Base-by-base conservation (phyloP, 2,888 invertebrate genomes). In the Oegoconia quadripuncta region DNA sequence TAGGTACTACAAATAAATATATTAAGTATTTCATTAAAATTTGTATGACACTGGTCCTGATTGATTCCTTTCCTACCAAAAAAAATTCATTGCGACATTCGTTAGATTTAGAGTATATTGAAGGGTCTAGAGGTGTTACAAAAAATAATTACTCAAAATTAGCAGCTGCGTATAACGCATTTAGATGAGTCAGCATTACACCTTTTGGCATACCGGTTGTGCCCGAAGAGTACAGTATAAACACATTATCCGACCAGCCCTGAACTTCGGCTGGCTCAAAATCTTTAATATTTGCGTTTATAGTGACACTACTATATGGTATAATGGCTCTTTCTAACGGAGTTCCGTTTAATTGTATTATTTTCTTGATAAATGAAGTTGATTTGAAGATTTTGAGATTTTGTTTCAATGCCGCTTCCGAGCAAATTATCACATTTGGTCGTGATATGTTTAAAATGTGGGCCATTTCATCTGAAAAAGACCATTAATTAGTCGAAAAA, bases 191-290 rank as follows among this genome's bases (percentile, higher is more conserved):
- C 16, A 94, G 69, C 89, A 91, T 89, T 0, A 94, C 94, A 13
- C 94, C 94, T 74, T 94, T 94, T 0, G 94, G 94, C 31, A 93
- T 76, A 1, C 95, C 95, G 0, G 94, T 95, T 0, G 95, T 95
- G 0, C 95, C 89, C 37, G 90, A 90, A 1, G 90, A 90, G 59
- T 90, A 90, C 4, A 90, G 81, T 28, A 90, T 71, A 42, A 88
- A 71, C 11, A 48, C 42, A 4, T 42, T 39, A 29, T 61, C 63
- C 0, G 37, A 33, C 15, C 48, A 48, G 0, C 63, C 62, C 18
- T 58, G 16, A 1, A 61, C 57, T 14, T 51, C 52, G 4, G 34
- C 48, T 7, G 45, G 39, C 34, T 47, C 46, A 36, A 48, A 60
- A 8, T 49, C 52, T 2, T 41, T 41, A 15, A 50, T 36, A 31